Conservation (phyloP, 2,888 invertebrate species). For the Tenodera sinensis region DNA sequence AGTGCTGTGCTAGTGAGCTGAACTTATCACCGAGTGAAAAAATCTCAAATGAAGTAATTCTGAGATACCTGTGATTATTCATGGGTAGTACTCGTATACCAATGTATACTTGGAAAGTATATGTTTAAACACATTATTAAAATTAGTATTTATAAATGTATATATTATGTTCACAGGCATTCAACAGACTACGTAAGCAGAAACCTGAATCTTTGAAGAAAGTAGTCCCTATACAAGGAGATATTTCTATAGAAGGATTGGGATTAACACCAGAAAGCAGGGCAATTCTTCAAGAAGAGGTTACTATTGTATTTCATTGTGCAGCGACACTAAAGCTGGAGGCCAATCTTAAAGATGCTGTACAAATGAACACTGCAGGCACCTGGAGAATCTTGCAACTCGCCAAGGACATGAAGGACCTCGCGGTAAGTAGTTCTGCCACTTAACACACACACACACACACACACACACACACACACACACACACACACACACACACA, state of each 20-base stretch:
- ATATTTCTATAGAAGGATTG: slow-evolving; percentile 57
- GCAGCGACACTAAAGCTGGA: slow-evolving; percentile 83
- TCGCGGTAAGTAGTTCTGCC: slow-evolving; percentile 48
- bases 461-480: no score
- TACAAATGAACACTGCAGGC: slow-evolving; percentile 61
- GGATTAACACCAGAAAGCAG: slow-evolving; percentile 58
- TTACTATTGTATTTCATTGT: slow-evolving; percentile 75
- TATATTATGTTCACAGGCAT: slow-evolving; percentile 14
- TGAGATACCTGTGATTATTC: no score
- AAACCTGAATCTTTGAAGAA: slow-evolving; percentile 59
- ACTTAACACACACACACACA: no score
- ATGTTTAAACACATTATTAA: no score
- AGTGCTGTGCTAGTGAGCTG: no score
- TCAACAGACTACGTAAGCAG: slow-evolving; percentile 21
- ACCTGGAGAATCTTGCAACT: slow-evolving; percentile 54
- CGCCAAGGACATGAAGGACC: slow-evolving; percentile 70
- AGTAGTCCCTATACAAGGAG: slow-evolving; percentile 62
- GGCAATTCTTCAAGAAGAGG: slow-evolving; percentile 54
- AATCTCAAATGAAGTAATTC: no score
- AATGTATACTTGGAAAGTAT: no score
- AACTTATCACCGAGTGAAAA: no score
- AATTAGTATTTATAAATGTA: neutral
- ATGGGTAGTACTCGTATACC: no score
- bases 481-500: no score
- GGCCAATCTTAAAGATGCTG: slow-evolving; percentile 58